A percentile compares a stretch with the other conserved stretches of the same genome.
Conservation (phyloP, 2,888 invertebrate species). For the Adineta ricciae region DNA sequence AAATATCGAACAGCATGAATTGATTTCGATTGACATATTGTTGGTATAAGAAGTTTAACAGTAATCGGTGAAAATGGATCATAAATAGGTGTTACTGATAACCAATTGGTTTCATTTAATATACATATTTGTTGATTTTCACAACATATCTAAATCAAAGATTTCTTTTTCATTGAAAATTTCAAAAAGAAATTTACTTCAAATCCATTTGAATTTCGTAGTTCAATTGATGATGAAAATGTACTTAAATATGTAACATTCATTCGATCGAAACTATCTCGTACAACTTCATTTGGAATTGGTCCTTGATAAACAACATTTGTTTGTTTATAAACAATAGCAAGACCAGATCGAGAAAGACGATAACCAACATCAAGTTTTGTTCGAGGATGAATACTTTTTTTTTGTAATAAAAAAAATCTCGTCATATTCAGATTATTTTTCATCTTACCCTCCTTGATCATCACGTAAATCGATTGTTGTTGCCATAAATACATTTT, state of each 20-base stretch:
- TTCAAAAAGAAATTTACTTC: background rate
- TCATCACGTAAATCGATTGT: slow-evolving; percentile 42
- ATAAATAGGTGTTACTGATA: background rate
- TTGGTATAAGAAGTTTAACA: background rate
- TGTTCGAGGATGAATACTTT: background rate
- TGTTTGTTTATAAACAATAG: background rate
- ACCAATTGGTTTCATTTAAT: background rate
- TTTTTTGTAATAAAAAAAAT: background rate
- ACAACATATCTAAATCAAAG: background rate
- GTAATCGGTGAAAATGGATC: background rate
- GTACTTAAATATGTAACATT: background rate
- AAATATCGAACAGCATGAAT: background rate
- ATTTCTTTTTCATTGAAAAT: background rate
- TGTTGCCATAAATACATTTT: slow-evolving; percentile 42
- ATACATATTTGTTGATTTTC: background rate
- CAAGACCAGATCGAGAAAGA: background rate
- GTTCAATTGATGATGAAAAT: background rate
- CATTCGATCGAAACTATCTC: background rate
- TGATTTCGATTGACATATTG: background rate
- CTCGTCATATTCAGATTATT: no score
- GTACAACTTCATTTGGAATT: background rate
- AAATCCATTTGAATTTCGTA: background rate
- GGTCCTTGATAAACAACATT: background rate
- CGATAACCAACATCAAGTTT: background rate
- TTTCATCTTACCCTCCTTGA: background rate